A percentile compares a stretch with the other conserved stretches of the same genome.
Conservation (phyloP, 2,888 invertebrate genomes). For the Thymelicus acteon region DNA sequence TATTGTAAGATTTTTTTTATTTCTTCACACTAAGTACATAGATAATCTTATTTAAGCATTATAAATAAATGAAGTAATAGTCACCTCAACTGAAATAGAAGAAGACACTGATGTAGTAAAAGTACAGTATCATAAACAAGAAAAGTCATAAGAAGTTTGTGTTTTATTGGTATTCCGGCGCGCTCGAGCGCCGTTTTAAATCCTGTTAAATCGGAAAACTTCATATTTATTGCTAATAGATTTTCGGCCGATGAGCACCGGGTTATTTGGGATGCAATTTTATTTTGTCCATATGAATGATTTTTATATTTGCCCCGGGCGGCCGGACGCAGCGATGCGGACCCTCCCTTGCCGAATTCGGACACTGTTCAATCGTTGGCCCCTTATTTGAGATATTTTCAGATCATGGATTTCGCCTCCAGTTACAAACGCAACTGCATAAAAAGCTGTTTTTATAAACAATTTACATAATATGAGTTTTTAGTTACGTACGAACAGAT, state of each 20-base stretch:
- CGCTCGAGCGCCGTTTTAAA: slow-evolving; percentile 71
- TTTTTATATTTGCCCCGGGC: slow-evolving; percentile 81
- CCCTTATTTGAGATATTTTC: slow-evolving; percentile 54
- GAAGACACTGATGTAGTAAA: slow-evolving; percentile 54
- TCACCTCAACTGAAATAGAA: slow-evolving; percentile 3
- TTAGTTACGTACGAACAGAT: neutral
- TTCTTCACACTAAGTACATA: no score
- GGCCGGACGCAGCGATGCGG: slow-evolving; percentile 58
- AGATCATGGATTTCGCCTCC: slow-evolving; percentile 36
- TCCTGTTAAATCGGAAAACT: slow-evolving; percentile 83
- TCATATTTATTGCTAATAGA: slow-evolving; percentile 85
- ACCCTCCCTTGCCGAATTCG: slow-evolving; percentile 67
- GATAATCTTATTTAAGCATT: no score
- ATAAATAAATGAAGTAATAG: neutral
- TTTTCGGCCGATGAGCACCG: slow-evolving; percentile 80
- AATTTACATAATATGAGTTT: slow-evolving; percentile 1
- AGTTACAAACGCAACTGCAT: slow-evolving; percentile 31
- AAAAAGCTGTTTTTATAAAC: slow-evolving; percentile 16
- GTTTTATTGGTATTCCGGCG: slow-evolving; percentile 60
- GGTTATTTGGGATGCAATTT: slow-evolving; percentile 84
- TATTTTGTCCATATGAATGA: slow-evolving; percentile 84
- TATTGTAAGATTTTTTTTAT: no score
- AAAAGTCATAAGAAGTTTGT: slow-evolving; percentile 71
- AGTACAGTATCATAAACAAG: slow-evolving; percentile 72
- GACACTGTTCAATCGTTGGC: slow-evolving; percentile 61